Evolutionary conservation across 2,113 vertebrate genomes (phyloP).

Genomic region (Scopus umbretta): DNA sequence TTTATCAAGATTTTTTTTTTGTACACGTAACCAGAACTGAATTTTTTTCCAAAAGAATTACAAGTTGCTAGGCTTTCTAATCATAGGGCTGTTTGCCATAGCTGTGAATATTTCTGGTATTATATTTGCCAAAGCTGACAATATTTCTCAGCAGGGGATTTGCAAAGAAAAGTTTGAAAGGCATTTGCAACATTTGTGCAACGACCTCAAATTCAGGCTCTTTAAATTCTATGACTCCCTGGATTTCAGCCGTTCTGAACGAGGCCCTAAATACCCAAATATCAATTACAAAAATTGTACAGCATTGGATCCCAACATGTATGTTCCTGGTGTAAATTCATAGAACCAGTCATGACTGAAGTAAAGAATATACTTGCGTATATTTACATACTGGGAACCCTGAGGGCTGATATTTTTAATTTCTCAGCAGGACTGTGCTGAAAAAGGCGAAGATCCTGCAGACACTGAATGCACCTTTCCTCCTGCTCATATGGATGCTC

Average conservation of each 20-base stretch:
- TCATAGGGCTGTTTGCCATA: background rate
- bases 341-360: background rate
- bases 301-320: background rate
- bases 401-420: background rate
- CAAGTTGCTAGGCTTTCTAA: background rate
- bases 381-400: background rate
- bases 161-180: background rate
- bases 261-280: background rate
- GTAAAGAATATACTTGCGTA: background rate
- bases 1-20: background rate
- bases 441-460: background rate
- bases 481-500: background rate
- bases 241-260: background rate
- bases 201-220: background rate
- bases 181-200: background rate
- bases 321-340: background rate
- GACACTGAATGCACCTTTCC: background rate
- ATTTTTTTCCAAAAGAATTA: background rate
- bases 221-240: background rate
- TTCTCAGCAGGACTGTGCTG: background rate
- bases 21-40: background rate
- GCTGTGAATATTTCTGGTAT: background rate
- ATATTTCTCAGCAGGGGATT: background rate
- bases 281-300: background rate
- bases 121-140: background rate